These are phyloP conservation scores for Agrotis segetum DNA, from an alignment of 2,888 invertebrate species.

Conservation along the genomic window DNA sequence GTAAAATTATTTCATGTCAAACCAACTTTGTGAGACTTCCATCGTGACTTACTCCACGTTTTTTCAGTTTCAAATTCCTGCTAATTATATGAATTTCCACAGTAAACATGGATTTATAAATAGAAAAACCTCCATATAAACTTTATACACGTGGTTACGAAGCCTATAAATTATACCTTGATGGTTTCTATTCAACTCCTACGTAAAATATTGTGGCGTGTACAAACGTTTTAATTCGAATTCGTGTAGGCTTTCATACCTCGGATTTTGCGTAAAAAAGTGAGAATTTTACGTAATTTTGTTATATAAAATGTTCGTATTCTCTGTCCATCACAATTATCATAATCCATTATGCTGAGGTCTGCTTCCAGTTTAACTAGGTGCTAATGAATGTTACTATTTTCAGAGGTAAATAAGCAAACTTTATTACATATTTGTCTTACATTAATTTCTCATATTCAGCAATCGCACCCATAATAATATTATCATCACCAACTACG, in stretches of 20 bases:
- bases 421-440: no score
- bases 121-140: background rate
- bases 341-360: no score
- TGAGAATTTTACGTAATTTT: background rate
- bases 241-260: background rate
- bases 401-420: no score
- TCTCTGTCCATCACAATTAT: no score
- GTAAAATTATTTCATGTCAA: background rate
- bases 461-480: no score
- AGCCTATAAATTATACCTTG: background rate
- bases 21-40: background rate
- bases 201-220: background rate
- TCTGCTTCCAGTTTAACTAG: no score
- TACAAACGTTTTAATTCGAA: background rate
- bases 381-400: no score
- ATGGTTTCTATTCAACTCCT: background rate
- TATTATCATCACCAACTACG: no score
- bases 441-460: no score
- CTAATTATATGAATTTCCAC: background rate
- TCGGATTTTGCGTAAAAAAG: background rate
- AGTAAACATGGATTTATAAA: conserved; percentile 4
- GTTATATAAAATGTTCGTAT: background rate
- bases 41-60: conserved; percentile 3
- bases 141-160: conserved; percentile 1
- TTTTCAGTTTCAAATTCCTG: conserved; percentile 8